These are phyloP conservation scores for Ornithoptera priamus DNA, from an alignment of 2,888 invertebrate genomes.

Conservation along the genomic window DNA sequence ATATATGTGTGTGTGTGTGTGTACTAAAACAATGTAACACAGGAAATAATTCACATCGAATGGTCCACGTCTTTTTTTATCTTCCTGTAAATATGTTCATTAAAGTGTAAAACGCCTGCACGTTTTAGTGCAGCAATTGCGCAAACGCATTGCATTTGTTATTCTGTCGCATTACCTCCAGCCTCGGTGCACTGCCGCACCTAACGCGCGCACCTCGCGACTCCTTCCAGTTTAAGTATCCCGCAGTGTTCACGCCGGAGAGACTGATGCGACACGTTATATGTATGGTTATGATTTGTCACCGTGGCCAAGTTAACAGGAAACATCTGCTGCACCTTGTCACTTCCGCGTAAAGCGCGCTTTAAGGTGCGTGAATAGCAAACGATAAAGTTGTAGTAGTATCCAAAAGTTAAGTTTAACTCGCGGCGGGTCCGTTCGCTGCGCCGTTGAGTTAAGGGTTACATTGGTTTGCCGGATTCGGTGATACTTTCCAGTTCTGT, in stretches of 20 bases:
- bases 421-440: conserved; percentile 1
- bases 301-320: conserved; percentile 31
- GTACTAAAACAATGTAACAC: too few species aligned
- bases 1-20: too few species aligned
- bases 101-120: conserved; percentile 12
- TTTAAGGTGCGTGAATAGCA: conserved; percentile 33
- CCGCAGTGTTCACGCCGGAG: conserved; percentile 48
- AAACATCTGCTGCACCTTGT: conserved; percentile 16
- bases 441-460: conserved; percentile 9
- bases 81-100: neutral
- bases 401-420: neutral
- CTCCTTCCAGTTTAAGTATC: conserved; percentile 58
- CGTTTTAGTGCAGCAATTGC: conserved; percentile 31
- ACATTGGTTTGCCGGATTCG: conserved; percentile 8
- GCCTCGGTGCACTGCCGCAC: too few species aligned
- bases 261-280: conserved; percentile 66
- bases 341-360: conserved; percentile 33
- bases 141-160: neutral
- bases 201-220: too few species aligned
- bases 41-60: too few species aligned
- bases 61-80: neutral
- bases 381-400: conserved; percentile 3
- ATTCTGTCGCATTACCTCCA: too few species aligned
- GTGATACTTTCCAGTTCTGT: conserved; percentile 34
- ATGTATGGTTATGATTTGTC: conserved; percentile 56